phyloP scores from a whole-genome alignment of 2,797 vertebrate genomes.

The Brachyrhaphis roseni region DNA sequence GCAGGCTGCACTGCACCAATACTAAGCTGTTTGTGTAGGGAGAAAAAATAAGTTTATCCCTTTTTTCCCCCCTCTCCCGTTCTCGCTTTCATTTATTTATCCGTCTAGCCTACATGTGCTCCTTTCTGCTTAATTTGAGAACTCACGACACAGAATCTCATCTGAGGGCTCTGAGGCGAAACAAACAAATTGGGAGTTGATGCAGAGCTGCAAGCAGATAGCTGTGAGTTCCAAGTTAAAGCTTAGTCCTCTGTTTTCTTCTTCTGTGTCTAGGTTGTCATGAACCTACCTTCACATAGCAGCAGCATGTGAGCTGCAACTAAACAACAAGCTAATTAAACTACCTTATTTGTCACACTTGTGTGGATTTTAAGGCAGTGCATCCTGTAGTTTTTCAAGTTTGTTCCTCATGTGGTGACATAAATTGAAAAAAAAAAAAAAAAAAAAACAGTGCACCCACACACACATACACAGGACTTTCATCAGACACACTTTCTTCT shows the following conservation, averaged over 20 bases:
- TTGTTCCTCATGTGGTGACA: conserved; percentile 69
- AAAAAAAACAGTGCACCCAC: conserved; percentile 18
- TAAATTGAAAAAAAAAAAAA: conserved; percentile 36
- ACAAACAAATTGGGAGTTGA: conserved; percentile 46
- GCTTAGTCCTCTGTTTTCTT: conserved; percentile 17
- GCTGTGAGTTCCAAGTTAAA: conserved; percentile 29
- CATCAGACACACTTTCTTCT: conserved; percentile 78
- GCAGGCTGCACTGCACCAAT: conserved; percentile 81
- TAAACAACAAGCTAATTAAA: conserved; percentile 72
- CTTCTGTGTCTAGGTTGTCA: conserved; percentile 29
- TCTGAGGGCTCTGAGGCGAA: conserved; percentile 51
- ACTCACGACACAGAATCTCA: conserved; percentile 53
- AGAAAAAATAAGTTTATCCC: conserved; percentile 65
- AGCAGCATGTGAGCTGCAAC: conserved; percentile 31
- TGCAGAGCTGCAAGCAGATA: conserved; percentile 17
- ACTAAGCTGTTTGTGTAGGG: conserved; percentile 78
- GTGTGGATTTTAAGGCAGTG: conserved; percentile 47
- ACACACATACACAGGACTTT: conserved; percentile 59
- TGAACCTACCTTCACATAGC: conserved; percentile 30
- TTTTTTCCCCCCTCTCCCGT: conserved; percentile 25
- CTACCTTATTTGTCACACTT: conserved; percentile 60
- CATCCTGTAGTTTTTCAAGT: conserved; percentile 68
- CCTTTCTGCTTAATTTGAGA: conserved; percentile 58
- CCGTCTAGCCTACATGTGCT: conserved; percentile 60
- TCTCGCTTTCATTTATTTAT: conserved; percentile 74